Conservation (phyloP, 2,113 vertebrate species). For the Colistium nudipinnis region DNA sequence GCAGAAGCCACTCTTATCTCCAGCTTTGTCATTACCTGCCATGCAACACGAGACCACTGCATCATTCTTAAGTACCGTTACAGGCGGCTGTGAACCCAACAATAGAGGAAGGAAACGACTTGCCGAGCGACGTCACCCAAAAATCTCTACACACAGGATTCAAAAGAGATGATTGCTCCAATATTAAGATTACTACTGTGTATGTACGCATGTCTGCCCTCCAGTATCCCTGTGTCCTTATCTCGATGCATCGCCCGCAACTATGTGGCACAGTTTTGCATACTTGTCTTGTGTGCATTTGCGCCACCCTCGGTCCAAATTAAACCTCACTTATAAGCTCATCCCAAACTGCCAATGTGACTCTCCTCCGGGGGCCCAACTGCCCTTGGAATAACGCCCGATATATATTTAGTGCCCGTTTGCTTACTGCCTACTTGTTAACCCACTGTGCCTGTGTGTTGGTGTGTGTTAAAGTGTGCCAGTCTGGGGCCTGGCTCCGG, state of each 20-base stretch:
- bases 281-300: background rate
- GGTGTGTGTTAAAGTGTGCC: constrained; percentile 53
- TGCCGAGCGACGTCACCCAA: constrained; percentile 22
- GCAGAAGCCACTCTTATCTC: constrained; percentile 31
- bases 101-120: constrained; percentile 45
- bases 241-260: background rate
- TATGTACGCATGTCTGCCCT: background rate
- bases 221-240: constrained; percentile 3
- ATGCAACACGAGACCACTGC: constrained; percentile 51
- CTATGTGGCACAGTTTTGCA: background rate
- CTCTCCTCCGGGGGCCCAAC: constrained; percentile 70
- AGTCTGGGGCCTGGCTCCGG: constrained; percentile 58
- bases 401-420: constrained; percentile 53
- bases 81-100: constrained; percentile 59
- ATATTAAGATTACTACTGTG: background rate
- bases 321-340: constrained; percentile 23
- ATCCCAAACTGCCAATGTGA: constrained; percentile 34
- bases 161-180: background rate
- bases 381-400: constrained; percentile 53
- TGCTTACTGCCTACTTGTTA: constrained; percentile 47
- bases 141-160: background rate
- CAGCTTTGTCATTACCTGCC: constrained; percentile 54
- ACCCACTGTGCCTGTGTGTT: constrained; percentile 53
- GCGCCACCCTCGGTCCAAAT: constrained; percentile 16
- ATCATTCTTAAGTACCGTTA: constrained; percentile 70